A percentile compares a stretch with the other conserved stretches of the same genome.
These are phyloP conservation scores for Notothenia coriiceps DNA, from an alignment of 2,113 vertebrate genomes.

Conservation along the genomic window DNA sequence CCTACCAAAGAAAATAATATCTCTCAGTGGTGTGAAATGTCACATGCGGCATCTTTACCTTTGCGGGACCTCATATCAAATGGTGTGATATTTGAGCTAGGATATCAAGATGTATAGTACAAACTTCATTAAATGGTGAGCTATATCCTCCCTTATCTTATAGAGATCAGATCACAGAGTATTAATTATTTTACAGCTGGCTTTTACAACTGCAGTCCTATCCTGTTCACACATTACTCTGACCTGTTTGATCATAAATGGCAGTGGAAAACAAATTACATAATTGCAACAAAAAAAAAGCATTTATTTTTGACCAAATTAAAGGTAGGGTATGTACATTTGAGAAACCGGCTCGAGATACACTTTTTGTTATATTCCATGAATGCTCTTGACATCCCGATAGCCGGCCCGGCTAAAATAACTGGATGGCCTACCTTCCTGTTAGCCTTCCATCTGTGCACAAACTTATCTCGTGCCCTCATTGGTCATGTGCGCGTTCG, in stretches of 20 bases:
- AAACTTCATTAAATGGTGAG: constrained; percentile 46
- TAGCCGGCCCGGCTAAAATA: too few relatives aligned
- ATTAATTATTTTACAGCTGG: constrained; percentile 57
- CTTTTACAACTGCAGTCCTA: constrained; percentile 31
- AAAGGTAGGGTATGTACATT: too few relatives aligned
- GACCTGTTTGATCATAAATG: neutral
- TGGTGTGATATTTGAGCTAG: constrained; percentile 18
- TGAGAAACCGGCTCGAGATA: too few relatives aligned
- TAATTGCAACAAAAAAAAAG: neutral
- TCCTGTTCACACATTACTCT: constrained; percentile 13
- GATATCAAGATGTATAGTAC: constrained; percentile 24
- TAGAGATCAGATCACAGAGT: constrained; percentile 43
- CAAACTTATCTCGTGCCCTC: too few relatives aligned
- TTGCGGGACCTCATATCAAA: constrained; percentile 38
- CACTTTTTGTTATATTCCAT: too few relatives aligned
- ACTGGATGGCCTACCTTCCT: too few relatives aligned
- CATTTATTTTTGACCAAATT: neutral
- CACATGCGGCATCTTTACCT: constrained; percentile 1
- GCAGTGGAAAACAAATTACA: neutral
- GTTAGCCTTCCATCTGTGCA: too few relatives aligned
- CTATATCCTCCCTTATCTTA: constrained; percentile 26
- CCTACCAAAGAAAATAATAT: neutral
- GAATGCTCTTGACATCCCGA: too few relatives aligned
- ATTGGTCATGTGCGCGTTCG: too few relatives aligned
- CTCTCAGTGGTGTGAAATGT: constrained; percentile 40